Base-by-base conservation (phyloP, 2,888 invertebrate species). In the Rhimphoctona megacephalus region DNA sequence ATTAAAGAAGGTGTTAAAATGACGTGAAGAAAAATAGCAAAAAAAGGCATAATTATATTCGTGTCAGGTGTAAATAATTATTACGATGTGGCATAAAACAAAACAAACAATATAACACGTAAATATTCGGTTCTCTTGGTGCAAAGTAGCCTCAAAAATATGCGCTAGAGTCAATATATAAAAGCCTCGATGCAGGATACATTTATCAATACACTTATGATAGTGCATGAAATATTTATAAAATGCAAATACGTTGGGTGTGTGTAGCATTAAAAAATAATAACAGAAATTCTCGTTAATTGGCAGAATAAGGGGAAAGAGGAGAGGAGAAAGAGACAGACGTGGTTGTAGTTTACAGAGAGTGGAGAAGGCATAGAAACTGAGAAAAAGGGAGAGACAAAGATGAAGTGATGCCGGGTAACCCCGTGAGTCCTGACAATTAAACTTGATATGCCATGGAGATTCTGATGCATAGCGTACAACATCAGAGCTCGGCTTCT, bases 261-360 rank as follows among this genome's bases (percentile, higher is more conserved):
- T 89, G 89, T 90, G 76, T 81, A 77, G 84, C 88, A 90, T 91
- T 90, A 91, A 61, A 92, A 92, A 92, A 92, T 92, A 93, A 93
- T 92, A 92, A 92, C 91, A 90, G 90, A 92, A 91, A 79, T 93
- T 91, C 91, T 89, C 89, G 78, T 92, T 93, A 93, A 93, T 93
- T 93, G 93, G 93, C 91, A 88, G 89, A 92, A 92, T 90, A 91
- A 90, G 85, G 85, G 88, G 72, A 83, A 61, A 30, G 61, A 25
- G 17, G 25, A 11, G 14, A 25, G 14, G 61, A 30, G 61, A 57
- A 25, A 57, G 25, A 14, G 70, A 46, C 81, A 87, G 89, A 89
- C 88, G 87, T 80, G 88, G 54, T 72, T 81, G 76, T 73, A 86
- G 84, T 74, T 39, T 81, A 33, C 19, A 70, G 52, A 61, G 30